A percentile compares a stretch with the other conserved stretches of the same genome.
Conservation (phyloP, 2,113 vertebrate genomes). For the Tetraodon nigroviridis region DNA sequence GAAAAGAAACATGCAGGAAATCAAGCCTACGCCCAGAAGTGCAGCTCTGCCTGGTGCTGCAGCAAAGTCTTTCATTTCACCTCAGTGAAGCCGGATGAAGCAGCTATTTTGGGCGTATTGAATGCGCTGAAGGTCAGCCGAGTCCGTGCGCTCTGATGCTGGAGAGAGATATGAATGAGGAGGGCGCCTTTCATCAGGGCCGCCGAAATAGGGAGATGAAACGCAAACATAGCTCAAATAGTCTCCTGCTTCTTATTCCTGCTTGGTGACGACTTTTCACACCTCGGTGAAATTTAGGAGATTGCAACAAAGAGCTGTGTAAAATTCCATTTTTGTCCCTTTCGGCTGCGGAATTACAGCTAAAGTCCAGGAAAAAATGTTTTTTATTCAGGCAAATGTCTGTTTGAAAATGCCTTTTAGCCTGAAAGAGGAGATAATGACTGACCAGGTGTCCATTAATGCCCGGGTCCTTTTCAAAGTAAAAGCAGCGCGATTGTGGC, state of each 20-base stretch:
- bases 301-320: no score
- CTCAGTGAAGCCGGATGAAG: slow-evolving; percentile 40
- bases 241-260: slow-evolving; percentile 2
- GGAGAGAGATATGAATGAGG: slow-evolving; percentile 36
- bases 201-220: slow-evolving; percentile 8
- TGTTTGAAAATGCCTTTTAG: no score
- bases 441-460: no score
- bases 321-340: no score
- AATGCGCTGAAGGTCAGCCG: slow-evolving; percentile 40
- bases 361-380: no score
- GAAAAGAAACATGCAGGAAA: not conserved
- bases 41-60: not conserved
- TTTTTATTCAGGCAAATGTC: no score
- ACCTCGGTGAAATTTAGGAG: no score
- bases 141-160: slow-evolving; percentile 46
- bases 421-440: no score
- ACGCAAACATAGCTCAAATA: slow-evolving; percentile 14
- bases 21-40: not conserved
- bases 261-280: not conserved
- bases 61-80: slow-evolving; percentile 44
- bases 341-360: no score
- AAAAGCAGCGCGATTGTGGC: no score
- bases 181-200: slow-evolving; percentile 5
- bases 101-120: slow-evolving; percentile 44
- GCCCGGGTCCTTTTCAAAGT: no score